Evolutionary conservation across 2,888 invertebrate genomes (phyloP), one percentile per base, ranked within the genome.

Genomic region (Lumbricus terrestris): DNA sequence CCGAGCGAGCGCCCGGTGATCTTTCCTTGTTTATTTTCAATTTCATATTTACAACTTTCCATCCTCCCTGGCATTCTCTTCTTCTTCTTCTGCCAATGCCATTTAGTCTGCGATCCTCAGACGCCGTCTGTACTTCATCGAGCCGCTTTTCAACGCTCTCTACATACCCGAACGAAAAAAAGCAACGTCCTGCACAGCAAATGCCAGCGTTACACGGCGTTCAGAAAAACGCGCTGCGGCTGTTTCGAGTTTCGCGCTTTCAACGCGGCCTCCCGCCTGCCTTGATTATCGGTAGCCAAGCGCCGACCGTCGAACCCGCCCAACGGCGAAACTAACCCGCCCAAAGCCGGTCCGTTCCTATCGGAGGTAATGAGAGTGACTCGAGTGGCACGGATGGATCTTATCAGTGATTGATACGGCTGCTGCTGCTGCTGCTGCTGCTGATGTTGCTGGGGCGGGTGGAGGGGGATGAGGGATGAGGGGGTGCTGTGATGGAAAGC

Each of bases 271-370:
- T 85, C 35, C 85, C 20, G 85, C 16, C 85, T 85, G 85, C 85
- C 35, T 85, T 85, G 85, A 85, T 85, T 85, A 85, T 35, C 69
- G 69, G 69, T 85, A 35, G 20, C 37, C 85, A 35, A 37, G 34
- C 85, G 37, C n/a, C 35, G 85, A 35, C 85, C 85, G 37, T 16
- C 23, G 35, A 85, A 85, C 85, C 85, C 85, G 85, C 85, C 85
- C 85, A 85, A 85, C 85, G 85, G 85, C 37, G 23, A 85, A 33
- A 85, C n/a, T 37, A 35, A 85, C 85, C 85, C 85, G 85, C 85
- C 85, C 85, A 35, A 85, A 35, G 35, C 85, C 34, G 37, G 85
- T 18, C 34, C 34, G 85, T 20, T 85, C 34, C 69, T 69, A 69
- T 69, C 69, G 69, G 69, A 69, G 69, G 69, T 69, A 69, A 69